Evolutionary conservation across 2,888 invertebrate genomes (phyloP), one percentile per base, ranked within the genome.

Genomic region (Hydrotaea diabolus): DNA sequence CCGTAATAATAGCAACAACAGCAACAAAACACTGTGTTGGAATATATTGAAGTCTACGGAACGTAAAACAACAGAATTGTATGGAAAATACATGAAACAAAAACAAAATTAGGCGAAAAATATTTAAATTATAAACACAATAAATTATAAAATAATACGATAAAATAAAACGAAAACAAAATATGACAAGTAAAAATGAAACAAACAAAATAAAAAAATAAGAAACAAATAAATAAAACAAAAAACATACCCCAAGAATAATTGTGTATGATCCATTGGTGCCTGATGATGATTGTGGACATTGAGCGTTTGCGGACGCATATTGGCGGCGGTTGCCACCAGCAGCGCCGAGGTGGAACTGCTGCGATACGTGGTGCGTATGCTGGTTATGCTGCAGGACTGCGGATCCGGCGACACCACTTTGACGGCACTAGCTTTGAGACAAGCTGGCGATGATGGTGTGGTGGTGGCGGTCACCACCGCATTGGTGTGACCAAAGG

Each of bases 171-270:
- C 77, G 86, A 74, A 77, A 83, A 76, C 26, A 86, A 87, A 86
- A 83, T 76, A 82, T 71, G n/a, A 76, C 39, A 83, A 87, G 87
- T 88, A 59, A 21, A 75, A 82, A 66, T 62, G 39, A 39, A 39
- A 39, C 39, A 39, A 39, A 39, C 39, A 39, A 80, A 86, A 74
- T 71, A 74, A 77, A 77, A 85, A 31, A 31, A 31, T 31, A 7
- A 31, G 2, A 31, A 31, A 31, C 7, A 31, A 83, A 76, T 31
- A 86, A 87, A 86, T 82, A 75, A 82, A 84, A 85, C 74, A 53
- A 85, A 87, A 87, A 88, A 91, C 92, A 88, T 92, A 92, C 92
- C 92, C 90, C 88, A 92, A 90, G 89, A 91, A 92, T 83, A 89
- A 85, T 90, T 90, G 90, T 83, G 92, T 90, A 88, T 91, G 91